A percentile compares a stretch with the other conserved stretches of the same genome.
phyloP scores from a whole-genome alignment of 2,888 invertebrate species.

The Ochropleura leucogaster region DNA sequence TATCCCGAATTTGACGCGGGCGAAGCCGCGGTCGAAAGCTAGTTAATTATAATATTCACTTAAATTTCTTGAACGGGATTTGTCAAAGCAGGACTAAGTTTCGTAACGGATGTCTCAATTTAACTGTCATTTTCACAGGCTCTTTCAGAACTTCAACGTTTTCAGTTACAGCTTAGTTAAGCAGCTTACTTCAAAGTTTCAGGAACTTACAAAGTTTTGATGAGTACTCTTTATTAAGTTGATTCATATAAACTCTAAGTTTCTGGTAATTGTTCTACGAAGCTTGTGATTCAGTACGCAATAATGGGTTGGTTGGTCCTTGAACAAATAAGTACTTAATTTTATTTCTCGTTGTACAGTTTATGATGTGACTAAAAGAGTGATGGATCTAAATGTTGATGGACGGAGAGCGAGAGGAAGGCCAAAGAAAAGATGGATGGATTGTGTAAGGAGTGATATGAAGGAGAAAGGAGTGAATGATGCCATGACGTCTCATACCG shows the following conservation, averaged over 20 bases:
- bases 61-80: conserved; percentile 15
- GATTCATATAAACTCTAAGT: neutral
- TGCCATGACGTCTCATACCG: too few relatives aligned
- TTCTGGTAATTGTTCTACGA: neutral
- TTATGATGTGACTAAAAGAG: too few relatives aligned
- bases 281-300: neutral
- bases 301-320: neutral
- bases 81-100: conserved; percentile 5
- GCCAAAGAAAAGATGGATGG: too few relatives aligned
- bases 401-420: too few relatives aligned
- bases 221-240: neutral
- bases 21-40: too few relatives aligned
- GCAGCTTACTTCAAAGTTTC: conserved; percentile 13
- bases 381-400: too few relatives aligned
- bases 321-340: neutral
- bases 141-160: conserved; percentile 24
- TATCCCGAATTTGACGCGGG: too few relatives aligned
- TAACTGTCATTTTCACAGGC: conserved; percentile 22
- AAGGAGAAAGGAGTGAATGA: too few relatives aligned
- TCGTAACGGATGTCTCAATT: conserved; percentile 20
- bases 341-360: too few relatives aligned
- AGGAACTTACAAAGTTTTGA: conserved; percentile 10
- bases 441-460: too few relatives aligned
- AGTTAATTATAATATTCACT: neutral
- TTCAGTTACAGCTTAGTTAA: conserved; percentile 7